phyloP scores from a whole-genome alignment of 2,888 invertebrate species.

The Aphodius granarius region DNA sequence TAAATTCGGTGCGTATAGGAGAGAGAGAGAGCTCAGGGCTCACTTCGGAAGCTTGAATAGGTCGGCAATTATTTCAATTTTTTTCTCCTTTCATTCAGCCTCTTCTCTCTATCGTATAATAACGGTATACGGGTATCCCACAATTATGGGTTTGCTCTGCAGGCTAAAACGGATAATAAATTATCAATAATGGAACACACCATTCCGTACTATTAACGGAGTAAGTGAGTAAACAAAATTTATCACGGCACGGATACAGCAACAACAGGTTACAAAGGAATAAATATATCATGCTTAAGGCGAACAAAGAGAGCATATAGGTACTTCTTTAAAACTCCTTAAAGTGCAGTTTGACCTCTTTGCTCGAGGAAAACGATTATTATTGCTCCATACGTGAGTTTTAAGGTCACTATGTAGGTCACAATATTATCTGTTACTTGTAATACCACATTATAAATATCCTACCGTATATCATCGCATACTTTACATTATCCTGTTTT shows the following conservation, averaged over 20 bases:
- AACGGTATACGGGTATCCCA: not conserved
- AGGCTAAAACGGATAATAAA: slow-evolving; percentile 13
- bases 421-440: not conserved
- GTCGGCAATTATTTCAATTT: not conserved
- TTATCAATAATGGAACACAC: slow-evolving; percentile 19
- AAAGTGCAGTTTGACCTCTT: slow-evolving; percentile 32
- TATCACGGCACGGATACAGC: slow-evolving; percentile 11
- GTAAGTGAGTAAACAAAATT: slow-evolving; percentile 23
- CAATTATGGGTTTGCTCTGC: slow-evolving; percentile 16
- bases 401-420: slow-evolving; percentile 16
- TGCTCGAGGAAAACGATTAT: slow-evolving; percentile 22
- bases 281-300: slow-evolving; percentile 30
- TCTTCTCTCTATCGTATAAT: not conserved
- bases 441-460: not conserved
- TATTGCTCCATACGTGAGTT: slow-evolving; percentile 25
- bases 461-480: not conserved
- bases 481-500: not conserved
- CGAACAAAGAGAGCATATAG: slow-evolving; percentile 26
- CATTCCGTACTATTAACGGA: slow-evolving; percentile 19
- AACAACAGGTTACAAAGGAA: slow-evolving; percentile 29
- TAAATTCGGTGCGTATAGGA: not conserved
- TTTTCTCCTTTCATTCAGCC: not conserved
- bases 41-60: not conserved
- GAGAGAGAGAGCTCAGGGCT: not conserved
- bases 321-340: slow-evolving; percentile 24